phyloP scores from a whole-genome alignment of 2,113 vertebrate species.

The Nymphicus hollandicus region DNA sequence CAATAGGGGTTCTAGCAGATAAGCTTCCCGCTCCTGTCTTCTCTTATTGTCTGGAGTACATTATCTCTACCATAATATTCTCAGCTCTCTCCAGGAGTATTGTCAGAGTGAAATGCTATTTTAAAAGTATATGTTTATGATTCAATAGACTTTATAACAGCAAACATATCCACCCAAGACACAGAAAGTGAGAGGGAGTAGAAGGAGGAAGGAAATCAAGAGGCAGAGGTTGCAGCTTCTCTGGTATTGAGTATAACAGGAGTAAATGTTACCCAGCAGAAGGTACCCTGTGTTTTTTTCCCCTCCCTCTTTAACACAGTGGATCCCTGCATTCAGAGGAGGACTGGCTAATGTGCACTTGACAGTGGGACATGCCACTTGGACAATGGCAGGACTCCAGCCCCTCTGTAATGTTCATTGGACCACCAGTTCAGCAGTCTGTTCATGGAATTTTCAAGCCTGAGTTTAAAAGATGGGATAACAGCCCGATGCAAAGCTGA shows the following conservation, averaged over 20 bases:
- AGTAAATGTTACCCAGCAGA: not conserved
- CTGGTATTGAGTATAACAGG: not conserved
- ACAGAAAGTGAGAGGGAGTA: conserved; percentile 17
- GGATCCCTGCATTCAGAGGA: not conserved
- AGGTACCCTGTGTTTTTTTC: not conserved
- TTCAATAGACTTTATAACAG: conserved; percentile 61
- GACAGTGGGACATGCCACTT: not conserved
- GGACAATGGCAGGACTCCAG: rapidly evolving
- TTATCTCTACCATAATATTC: conserved; percentile 64
- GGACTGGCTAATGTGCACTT: not conserved
- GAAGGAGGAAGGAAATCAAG: conserved; percentile 5
- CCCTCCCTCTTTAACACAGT: not conserved
- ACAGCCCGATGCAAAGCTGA: not conserved
- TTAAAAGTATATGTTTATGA: conserved; percentile 68
- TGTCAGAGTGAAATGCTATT: conserved; percentile 63
- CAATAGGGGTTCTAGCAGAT: conserved; percentile 69
- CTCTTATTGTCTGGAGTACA: conserved; percentile 69
- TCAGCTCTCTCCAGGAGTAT: conserved; percentile 61
- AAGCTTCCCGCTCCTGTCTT: conserved; percentile 64
- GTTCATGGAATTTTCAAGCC: not conserved
- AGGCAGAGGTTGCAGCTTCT: conserved; percentile 24
- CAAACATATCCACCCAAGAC: conserved; percentile 47
- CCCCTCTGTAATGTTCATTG: not conserved
- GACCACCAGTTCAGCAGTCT: not conserved
- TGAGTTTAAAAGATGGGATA: not conserved